These are phyloP conservation scores for Callipepla squamata DNA, from an alignment of 2,113 vertebrate species.

Conservation along the genomic window DNA sequence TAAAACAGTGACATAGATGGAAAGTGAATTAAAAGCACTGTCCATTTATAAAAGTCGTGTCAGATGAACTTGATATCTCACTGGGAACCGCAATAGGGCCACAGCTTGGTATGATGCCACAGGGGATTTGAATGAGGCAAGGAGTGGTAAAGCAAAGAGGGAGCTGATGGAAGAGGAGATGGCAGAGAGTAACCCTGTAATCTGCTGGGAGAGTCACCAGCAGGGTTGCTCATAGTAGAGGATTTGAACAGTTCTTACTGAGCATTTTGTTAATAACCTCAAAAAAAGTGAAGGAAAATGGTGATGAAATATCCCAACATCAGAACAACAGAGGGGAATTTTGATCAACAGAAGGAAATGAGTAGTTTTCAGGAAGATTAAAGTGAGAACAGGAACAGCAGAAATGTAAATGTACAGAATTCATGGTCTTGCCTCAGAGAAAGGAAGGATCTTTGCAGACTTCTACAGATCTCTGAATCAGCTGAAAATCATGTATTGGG, in stretches of 20 bases:
- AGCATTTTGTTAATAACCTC: slow-evolving; percentile 10
- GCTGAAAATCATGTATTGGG: background rate
- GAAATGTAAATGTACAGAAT: background rate
- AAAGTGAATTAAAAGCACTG: background rate
- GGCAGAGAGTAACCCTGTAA: background rate
- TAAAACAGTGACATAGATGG: background rate
- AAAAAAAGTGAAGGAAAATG: background rate
- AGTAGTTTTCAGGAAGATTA: background rate
- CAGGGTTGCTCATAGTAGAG: background rate
- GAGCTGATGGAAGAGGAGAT: background rate
- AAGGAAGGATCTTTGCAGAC: background rate
- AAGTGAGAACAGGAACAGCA: background rate
- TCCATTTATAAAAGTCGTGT: background rate
- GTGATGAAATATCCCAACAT: background rate
- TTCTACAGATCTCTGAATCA: background rate
- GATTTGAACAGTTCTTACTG: background rate
- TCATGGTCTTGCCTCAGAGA: background rate
- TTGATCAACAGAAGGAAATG: background rate
- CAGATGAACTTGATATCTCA: background rate
- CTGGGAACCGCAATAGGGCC: background rate
- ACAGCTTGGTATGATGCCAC: background rate
- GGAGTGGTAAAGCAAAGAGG: background rate
- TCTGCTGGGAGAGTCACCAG: background rate
- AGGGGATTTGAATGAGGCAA: background rate
- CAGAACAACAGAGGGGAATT: background rate